Conservation (phyloP, 2,888 invertebrate genomes). For the Alsophila aescularia region DNA sequence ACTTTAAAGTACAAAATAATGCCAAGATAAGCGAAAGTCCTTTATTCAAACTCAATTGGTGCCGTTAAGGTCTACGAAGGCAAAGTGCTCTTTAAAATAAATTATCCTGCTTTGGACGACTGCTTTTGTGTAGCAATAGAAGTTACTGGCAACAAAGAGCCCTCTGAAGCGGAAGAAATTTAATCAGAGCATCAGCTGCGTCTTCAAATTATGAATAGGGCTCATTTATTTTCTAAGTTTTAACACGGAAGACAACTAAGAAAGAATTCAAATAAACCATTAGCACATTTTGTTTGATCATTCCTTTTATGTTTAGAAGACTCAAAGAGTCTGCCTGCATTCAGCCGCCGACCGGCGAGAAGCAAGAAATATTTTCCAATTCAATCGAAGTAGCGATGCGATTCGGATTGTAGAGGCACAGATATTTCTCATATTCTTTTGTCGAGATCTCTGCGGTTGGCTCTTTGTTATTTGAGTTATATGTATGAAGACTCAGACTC, state of each 20-base stretch:
- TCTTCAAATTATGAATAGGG: conserved; percentile 56
- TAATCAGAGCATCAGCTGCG: conserved; percentile 60
- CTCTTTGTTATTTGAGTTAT: conserved; percentile 77
- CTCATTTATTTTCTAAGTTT: conserved; percentile 22
- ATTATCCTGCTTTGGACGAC: conserved; percentile 58
- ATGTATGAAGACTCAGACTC: conserved; percentile 65
- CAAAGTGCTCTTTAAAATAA: conserved; percentile 60
- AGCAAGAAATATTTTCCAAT: conserved; percentile 75
- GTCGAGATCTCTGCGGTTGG: conserved; percentile 69
- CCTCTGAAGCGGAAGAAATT: conserved; percentile 59
- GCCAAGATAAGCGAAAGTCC: conserved; percentile 15
- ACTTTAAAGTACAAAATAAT: conserved; percentile 2
- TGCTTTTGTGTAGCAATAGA: conserved; percentile 61
- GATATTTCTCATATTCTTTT: conserved; percentile 82
- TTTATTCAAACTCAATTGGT: conserved; percentile 26
- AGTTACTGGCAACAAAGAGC: conserved; percentile 61
- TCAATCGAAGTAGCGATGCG: conserved; percentile 70
- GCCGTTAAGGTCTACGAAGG: conserved; percentile 26
- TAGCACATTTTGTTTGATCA: conserved; percentile 12
- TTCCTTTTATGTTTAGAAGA: conserved; percentile 19
- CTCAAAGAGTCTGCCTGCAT: conserved; percentile 12
- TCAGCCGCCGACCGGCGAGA: conserved; percentile 37
- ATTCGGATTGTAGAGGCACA: conserved; percentile 69
- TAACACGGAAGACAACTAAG: conserved; percentile 1
- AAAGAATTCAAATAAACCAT: conserved; percentile 12